phyloP scores from a whole-genome alignment of 2,113 vertebrate genomes.

The Leiothrix lutea region DNA sequence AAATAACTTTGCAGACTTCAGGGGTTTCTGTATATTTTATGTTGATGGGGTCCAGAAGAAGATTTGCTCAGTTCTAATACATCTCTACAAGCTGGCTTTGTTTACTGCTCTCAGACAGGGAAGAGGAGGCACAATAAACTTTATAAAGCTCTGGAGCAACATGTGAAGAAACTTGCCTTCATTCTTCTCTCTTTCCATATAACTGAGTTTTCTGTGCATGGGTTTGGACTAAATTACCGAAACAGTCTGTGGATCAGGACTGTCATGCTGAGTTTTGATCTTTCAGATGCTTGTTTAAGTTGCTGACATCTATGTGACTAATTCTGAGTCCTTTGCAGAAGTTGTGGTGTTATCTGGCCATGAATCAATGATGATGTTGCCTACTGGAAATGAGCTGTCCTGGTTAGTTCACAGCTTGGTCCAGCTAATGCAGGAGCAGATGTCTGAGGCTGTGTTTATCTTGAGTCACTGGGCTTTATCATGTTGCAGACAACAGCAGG shows the following conservation, averaged over 20 bases:
- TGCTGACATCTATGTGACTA: neutral
- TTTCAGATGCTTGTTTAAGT: neutral
- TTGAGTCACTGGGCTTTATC: neutral
- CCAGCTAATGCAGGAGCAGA: neutral
- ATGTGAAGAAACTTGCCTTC: neutral
- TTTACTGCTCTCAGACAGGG: neutral
- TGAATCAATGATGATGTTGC: neutral
- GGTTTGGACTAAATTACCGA: neutral
- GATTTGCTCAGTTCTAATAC: neutral
- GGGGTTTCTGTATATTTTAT: neutral
- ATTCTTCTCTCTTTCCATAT: neutral
- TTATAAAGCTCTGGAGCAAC: neutral
- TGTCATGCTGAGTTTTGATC: neutral
- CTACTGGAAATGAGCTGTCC: neutral
- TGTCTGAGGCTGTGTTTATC: neutral
- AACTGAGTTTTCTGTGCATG: neutral
- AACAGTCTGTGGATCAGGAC: neutral
- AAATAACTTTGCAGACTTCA: slow-evolving; percentile 11
- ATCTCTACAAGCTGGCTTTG: neutral
- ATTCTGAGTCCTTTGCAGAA: neutral
- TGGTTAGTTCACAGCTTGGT: neutral
- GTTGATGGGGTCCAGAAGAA: neutral
- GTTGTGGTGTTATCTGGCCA: neutral
- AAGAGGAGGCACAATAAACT: neutral
- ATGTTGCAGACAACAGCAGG: neutral